These are phyloP conservation scores for Physocephala rufipes DNA, from an alignment of 2,888 invertebrate genomes.

Conservation along the genomic window DNA sequence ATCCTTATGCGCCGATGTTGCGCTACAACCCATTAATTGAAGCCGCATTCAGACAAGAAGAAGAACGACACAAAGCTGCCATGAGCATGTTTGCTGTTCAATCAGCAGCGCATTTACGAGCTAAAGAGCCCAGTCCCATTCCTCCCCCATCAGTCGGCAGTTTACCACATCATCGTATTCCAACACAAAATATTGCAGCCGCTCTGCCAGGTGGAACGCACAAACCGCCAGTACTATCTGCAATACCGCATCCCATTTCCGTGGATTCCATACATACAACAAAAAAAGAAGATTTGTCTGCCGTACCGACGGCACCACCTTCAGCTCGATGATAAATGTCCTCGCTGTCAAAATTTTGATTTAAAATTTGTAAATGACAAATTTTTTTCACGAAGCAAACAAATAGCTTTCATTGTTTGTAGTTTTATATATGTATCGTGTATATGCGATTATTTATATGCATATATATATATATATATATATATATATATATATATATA, in stretches of 20 bases:
- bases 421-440: constrained; percentile 33
- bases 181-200: constrained; percentile 40
- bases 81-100: constrained; percentile 76
- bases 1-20: constrained; percentile 73
- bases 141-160: constrained; percentile 60
- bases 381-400: constrained; percentile 33
- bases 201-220: constrained; percentile 37
- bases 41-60: constrained; percentile 79
- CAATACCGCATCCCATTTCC: constrained; percentile 56
- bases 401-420: constrained; percentile 35
- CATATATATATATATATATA: neutral
- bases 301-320: constrained; percentile 52
- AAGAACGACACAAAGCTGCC: constrained; percentile 81
- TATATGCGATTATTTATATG: constrained; percentile 15
- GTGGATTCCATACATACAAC: constrained; percentile 50
- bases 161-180: constrained; percentile 63
- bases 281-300: constrained; percentile 50
- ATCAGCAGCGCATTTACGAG: constrained; percentile 64
- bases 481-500: neutral
- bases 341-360: constrained; percentile 38
- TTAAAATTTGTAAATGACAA: constrained; percentile 5
- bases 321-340: constrained; percentile 56
- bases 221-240: constrained; percentile 43
- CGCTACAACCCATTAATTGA: constrained; percentile 84
- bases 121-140: constrained; percentile 65